Conservation (phyloP, 2,797 vertebrate species). For the Malacoraja senta region DNA sequence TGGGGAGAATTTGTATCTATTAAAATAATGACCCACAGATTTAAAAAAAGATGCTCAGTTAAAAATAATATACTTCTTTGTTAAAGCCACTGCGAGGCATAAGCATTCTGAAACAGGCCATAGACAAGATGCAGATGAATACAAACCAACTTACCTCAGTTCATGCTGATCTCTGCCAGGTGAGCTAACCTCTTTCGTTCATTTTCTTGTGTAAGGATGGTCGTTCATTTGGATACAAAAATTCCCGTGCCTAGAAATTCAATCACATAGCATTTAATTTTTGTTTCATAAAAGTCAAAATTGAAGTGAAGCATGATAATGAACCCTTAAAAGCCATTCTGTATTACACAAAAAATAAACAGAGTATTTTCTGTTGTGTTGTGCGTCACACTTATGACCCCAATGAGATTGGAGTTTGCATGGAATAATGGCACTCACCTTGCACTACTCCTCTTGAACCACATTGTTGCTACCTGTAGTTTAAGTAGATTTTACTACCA, state of each 20-base stretch:
- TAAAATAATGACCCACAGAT: not conserved
- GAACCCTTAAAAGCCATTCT: no score
- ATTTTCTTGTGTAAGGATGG: not conserved
- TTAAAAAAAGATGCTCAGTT: not conserved
- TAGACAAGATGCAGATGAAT: slow-evolving; percentile 99
- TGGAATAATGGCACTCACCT: no score
- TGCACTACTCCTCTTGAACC: no score
- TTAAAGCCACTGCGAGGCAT: slow-evolving; percentile 90
- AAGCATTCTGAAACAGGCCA: slow-evolving; percentile 92
- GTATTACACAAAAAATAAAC: no score
- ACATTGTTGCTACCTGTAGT: no score
- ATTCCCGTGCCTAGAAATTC: not conserved
- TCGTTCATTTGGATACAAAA: not conserved
- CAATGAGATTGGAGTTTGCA: no score
- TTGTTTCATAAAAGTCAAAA: no score
- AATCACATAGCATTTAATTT: not conserved
- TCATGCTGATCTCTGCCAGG: slow-evolving; percentile 98
- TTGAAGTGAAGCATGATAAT: no score
- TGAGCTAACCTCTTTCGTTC: slow-evolving; percentile 51
- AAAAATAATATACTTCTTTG: slow-evolving; percentile 36
- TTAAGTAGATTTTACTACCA: no score
- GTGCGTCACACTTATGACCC: no score
- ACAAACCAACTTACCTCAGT: slow-evolving; percentile 99
- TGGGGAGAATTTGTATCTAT: not conserved
- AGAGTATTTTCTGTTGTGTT: no score